Evolutionary conservation across 2,888 invertebrate genomes (phyloP).

Genomic region (Lucinisca nassula): DNA sequence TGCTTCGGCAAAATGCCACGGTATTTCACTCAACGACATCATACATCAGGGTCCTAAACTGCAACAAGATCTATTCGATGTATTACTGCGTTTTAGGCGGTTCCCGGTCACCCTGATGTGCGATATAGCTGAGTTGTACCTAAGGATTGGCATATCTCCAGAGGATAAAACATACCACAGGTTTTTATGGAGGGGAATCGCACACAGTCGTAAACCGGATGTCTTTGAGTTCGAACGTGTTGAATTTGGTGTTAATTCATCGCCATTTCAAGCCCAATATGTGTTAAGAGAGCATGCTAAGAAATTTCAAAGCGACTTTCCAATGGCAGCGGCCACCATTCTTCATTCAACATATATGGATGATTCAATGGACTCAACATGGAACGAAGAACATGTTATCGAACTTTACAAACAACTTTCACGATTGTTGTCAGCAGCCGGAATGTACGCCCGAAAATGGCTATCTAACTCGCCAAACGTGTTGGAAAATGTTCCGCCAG

Average conservation of each 20-base stretch:
- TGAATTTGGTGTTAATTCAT: constrained; percentile 70
- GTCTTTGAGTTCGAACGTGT: constrained; percentile 57
- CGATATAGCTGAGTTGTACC: constrained; percentile 55
- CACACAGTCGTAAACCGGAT: constrained; percentile 10
- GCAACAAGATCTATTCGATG: constrained; percentile 60
- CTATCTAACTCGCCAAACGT: constrained; percentile 61
- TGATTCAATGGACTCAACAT: constrained; percentile 61
- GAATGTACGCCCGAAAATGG: constrained; percentile 58
- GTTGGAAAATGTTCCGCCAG: constrained; percentile 49
- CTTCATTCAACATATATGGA: constrained; percentile 71
- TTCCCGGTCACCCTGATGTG: constrained; percentile 43
- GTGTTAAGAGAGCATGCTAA: constrained; percentile 59
- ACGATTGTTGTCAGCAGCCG: constrained; percentile 44
- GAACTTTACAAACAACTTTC: constrained; percentile 53
- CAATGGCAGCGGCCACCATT: constrained; percentile 59
- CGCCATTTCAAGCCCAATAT: constrained; percentile 66
- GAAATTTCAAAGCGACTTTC: constrained; percentile 17
- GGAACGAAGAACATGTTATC: constrained; percentile 34
- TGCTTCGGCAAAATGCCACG: constrained; percentile 54
- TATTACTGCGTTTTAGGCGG: constrained; percentile 50
- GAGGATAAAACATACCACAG: constrained; percentile 22
- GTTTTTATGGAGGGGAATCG: constrained; percentile 36
- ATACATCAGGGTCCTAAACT: constrained; percentile 65
- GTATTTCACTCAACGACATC: constrained; percentile 45
- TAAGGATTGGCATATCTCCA: constrained; percentile 13